phyloP scores from a whole-genome alignment of 2,797 vertebrate species.

The Uromys caudimaculatus region DNA sequence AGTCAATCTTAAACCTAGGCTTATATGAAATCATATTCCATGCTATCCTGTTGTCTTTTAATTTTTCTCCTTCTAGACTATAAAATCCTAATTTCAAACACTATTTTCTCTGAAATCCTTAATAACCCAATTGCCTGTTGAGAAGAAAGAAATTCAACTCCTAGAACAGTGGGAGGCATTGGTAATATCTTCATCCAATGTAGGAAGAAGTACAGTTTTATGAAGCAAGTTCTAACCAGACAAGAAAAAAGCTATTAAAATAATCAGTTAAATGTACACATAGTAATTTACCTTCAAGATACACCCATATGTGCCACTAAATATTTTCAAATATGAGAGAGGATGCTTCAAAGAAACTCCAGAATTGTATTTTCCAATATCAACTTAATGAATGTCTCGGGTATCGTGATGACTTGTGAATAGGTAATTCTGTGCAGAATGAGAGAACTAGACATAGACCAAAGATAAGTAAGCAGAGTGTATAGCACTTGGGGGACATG shows the following conservation, averaged over 20 bases:
- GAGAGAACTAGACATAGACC: background rate
- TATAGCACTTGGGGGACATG: background rate
- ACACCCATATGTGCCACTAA: constrained; percentile 36
- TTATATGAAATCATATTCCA: background rate
- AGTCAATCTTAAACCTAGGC: background rate
- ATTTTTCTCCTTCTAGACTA: background rate
- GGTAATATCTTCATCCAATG: constrained; percentile 52
- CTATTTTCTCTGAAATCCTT: constrained; percentile 60
- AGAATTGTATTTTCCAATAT: constrained; percentile 21
- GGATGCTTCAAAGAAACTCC: constrained; percentile 51
- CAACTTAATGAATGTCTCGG: background rate
- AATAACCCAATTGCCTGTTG: constrained; percentile 24
- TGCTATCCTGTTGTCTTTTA: background rate
- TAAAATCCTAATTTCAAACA: constrained; percentile 26
- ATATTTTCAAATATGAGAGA: constrained; percentile 59
- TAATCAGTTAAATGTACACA: constrained; percentile 57
- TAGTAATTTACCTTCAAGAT: constrained; percentile 68
- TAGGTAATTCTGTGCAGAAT: background rate
- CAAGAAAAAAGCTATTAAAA: constrained; percentile 25
- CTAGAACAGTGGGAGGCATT: constrained; percentile 48
- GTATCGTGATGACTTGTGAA: background rate
- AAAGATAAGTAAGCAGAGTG: background rate
- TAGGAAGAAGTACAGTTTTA: constrained; percentile 63
- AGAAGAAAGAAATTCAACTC: constrained; percentile 52
- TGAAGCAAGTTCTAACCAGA: constrained; percentile 62